A percentile compares a stretch with the other conserved stretches of the same genome.
Evolutionary conservation across 2,797 vertebrate genomes (phyloP).

Genomic region (Acanthiza pusilla): DNA sequence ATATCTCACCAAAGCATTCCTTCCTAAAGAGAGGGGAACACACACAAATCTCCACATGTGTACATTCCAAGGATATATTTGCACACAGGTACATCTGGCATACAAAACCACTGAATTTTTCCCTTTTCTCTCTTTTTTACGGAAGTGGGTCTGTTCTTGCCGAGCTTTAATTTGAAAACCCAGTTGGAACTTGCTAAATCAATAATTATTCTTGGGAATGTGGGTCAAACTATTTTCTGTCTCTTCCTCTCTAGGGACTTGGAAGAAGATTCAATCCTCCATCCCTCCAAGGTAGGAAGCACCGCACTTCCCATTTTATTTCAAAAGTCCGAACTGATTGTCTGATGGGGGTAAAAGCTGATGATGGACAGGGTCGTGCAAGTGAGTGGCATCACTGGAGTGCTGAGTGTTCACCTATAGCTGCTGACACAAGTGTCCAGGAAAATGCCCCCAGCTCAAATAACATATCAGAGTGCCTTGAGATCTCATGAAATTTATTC

Average conservation of each 20-base stretch:
- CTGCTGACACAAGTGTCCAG: background rate
- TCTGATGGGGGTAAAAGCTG: background rate
- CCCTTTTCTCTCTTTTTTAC: background rate
- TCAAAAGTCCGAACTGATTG: background rate
- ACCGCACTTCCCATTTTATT: background rate
- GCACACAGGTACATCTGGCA: background rate
- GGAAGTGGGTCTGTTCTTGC: slow-evolving; percentile 34
- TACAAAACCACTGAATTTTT: background rate
- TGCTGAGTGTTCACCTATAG: background rate
- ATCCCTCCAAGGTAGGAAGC: background rate
- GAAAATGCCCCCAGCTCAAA: background rate
- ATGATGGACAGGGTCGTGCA: background rate
- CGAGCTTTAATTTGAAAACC: slow-evolving; percentile 57
- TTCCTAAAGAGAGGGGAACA: background rate
- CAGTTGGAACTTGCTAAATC: slow-evolving; percentile 56
- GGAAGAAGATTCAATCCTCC: background rate
- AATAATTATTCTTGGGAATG: slow-evolving; percentile 69
- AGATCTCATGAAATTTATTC: background rate
- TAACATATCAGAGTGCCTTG: background rate
- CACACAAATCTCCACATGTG: background rate
- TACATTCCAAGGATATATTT: background rate
- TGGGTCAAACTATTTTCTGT: slow-evolving; percentile 59
- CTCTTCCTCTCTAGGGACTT: background rate
- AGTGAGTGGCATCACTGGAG: rapidly evolving
- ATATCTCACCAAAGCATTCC: background rate